Conservation (phyloP, 2,888 invertebrate species). For the Unio pictorum region DNA sequence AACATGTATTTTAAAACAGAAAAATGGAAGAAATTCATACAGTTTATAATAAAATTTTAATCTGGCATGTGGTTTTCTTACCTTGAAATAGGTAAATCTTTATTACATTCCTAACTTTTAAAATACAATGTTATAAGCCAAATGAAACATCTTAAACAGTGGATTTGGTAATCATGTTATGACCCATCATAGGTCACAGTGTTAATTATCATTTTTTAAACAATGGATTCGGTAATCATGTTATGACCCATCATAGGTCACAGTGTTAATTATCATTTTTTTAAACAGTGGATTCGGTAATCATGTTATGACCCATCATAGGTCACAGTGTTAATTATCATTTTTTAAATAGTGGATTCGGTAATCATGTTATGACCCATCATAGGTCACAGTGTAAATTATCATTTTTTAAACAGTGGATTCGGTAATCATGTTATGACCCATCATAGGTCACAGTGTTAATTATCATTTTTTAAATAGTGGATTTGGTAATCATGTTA, state of each 20-base stretch:
- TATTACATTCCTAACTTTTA: background rate
- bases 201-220: background rate
- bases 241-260: constrained; percentile 14
- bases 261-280: background rate
- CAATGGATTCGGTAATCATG: constrained; percentile 6
- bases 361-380: constrained; percentile 11
- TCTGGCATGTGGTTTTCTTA: too few species aligned
- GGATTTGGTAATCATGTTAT: constrained; percentile 5
- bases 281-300: constrained; percentile 7
- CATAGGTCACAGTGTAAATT: constrained; percentile 1
- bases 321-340: constrained; percentile 2
- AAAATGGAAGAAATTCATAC: too few species aligned
- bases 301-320: constrained; percentile 11
- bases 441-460: constrained; percentile 10
- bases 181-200: constrained; percentile 12
- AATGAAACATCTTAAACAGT: constrained; percentile 10
- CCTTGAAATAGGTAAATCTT: background rate
- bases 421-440: constrained; percentile 7
- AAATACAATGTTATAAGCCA: background rate
- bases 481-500: constrained; percentile 4
- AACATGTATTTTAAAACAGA: too few species aligned
- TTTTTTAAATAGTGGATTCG: constrained; percentile 8
- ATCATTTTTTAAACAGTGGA: constrained; percentile 7
- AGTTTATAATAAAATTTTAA: too few species aligned
- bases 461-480: constrained; percentile 3